Conservation (phyloP, 1,140 invertebrate genomes). For the Drosophila kurseongensis region DNA sequence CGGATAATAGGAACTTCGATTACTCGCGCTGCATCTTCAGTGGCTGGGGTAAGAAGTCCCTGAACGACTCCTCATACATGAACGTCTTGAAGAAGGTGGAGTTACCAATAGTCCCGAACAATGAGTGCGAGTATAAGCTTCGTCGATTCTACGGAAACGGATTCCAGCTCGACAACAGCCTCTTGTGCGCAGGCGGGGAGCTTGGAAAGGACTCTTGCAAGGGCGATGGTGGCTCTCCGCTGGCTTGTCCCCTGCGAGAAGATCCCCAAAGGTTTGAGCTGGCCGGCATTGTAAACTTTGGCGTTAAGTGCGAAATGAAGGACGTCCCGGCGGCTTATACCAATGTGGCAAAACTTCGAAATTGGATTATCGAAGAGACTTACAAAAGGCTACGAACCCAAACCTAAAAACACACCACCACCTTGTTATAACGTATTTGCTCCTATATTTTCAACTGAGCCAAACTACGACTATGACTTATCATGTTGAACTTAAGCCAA, state of each 20-base stretch:
- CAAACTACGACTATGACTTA: no score
- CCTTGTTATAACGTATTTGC: no score
- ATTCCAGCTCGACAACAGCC: conserved; percentile 55
- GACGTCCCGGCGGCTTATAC: conserved; percentile 89
- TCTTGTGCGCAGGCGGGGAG: no score
- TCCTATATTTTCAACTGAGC: no score
- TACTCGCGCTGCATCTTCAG: no score
- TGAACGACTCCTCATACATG: no score
- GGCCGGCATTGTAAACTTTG: conserved; percentile 89
- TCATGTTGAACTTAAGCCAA: no score
- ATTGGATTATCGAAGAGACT: not conserved
- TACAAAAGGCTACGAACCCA: no score
- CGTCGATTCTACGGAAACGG: conserved; percentile 24
- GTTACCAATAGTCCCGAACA: conserved; percentile 84
- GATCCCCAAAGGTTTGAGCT: conserved; percentile 86
- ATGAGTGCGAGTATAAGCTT: conserved; percentile 84
- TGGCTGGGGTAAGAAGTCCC: no score
- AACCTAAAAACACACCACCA: no score
- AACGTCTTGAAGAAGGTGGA: conserved; percentile 86
- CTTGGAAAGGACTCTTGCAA: conserved; percentile 79
- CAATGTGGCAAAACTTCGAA: conserved; percentile 87
- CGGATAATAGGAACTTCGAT: no score
- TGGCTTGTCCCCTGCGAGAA: conserved; percentile 87
- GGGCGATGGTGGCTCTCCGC: conserved; percentile 90
- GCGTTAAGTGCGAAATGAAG: conserved; percentile 85